phyloP scores from a whole-genome alignment of 2,888 invertebrate species.

The Calameuta idolon region DNA sequence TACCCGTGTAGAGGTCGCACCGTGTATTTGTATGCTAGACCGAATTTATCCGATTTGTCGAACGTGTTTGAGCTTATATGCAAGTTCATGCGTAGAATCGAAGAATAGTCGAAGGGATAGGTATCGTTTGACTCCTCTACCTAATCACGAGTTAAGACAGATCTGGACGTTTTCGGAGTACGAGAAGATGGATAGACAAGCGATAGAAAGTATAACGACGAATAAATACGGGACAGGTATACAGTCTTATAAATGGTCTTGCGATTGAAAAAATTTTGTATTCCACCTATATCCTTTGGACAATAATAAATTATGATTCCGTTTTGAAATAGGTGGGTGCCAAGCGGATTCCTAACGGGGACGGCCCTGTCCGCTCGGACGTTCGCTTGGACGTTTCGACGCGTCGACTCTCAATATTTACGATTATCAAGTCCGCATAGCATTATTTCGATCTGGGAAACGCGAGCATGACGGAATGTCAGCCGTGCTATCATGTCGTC shows the following conservation, averaged over 20 bases:
- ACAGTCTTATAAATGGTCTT: not conserved
- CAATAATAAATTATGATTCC: slow-evolving; percentile 59
- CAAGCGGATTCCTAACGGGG: slow-evolving; percentile 59
- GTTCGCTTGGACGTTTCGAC: not conserved
- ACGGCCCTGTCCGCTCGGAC: slow-evolving; percentile 22
- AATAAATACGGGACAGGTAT: slow-evolving; percentile 9
- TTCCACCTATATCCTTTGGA: slow-evolving; percentile 16
- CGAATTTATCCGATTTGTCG: slow-evolving; percentile 58
- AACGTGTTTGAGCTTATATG: slow-evolving; percentile 18
- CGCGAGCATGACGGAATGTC: slow-evolving; percentile 65
- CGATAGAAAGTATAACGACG: slow-evolving; percentile 28
- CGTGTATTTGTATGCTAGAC: slow-evolving; percentile 46
- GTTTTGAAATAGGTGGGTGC: slow-evolving; percentile 53
- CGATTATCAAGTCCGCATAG: slow-evolving; percentile 64
- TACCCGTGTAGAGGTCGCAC: slow-evolving; percentile 53
- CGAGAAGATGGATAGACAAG: not conserved
- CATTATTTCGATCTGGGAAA: slow-evolving; percentile 67
- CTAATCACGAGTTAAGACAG: not conserved
- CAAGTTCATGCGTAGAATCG: not conserved
- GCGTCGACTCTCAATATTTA: slow-evolving; percentile 56
- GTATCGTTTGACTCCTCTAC: not conserved
- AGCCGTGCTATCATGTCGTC: slow-evolving; percentile 33
- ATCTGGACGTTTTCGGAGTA: not conserved
- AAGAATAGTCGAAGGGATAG: not conserved
- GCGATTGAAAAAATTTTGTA: not conserved